phyloP scores from a whole-genome alignment of 2,888 invertebrate genomes.

The Cosmia trapezina region DNA sequence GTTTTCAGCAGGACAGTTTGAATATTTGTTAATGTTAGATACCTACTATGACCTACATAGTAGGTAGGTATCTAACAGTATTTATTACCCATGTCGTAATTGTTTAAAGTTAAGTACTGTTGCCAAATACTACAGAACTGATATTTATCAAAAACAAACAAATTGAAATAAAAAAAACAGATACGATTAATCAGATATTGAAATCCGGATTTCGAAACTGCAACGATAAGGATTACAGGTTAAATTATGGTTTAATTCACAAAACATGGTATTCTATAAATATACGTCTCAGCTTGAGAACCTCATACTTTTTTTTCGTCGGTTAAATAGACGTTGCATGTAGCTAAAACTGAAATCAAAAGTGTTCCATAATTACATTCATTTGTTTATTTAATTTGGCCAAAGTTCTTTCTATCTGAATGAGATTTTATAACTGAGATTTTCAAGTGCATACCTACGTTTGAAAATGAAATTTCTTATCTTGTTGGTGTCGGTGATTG shows the following conservation, averaged over 20 bases:
- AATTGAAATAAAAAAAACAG: constrained; percentile 7
- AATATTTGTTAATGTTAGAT: not conserved
- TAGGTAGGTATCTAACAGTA: not conserved
- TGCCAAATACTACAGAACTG: constrained; percentile 5
- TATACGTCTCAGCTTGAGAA: too few species aligned
- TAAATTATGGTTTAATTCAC: constrained; percentile 18
- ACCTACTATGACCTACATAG: too few species aligned
- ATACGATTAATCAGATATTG: constrained; percentile 23
- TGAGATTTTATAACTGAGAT: not conserved
- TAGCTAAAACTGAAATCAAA: not conserved
- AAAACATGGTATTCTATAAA: constrained; percentile 11
- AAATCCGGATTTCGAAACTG: constrained; percentile 47
- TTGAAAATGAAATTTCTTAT: constrained; percentile 46
- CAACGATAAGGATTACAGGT: constrained; percentile 36
- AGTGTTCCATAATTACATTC: not conserved
- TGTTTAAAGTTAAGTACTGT: not conserved
- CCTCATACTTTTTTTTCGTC: too few species aligned
- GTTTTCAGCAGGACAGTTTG: too few species aligned
- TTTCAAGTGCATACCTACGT: not conserved
- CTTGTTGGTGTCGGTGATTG: constrained; percentile 19
- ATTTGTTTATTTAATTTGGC: not conserved
- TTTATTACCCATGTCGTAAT: not conserved
- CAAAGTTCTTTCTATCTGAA: not conserved
- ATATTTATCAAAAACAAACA: constrained; percentile 41
- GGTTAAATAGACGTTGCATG: not conserved